Evolutionary conservation across 2,113 vertebrate genomes (phyloP).

Genomic region (Petroica traversi): DNA sequence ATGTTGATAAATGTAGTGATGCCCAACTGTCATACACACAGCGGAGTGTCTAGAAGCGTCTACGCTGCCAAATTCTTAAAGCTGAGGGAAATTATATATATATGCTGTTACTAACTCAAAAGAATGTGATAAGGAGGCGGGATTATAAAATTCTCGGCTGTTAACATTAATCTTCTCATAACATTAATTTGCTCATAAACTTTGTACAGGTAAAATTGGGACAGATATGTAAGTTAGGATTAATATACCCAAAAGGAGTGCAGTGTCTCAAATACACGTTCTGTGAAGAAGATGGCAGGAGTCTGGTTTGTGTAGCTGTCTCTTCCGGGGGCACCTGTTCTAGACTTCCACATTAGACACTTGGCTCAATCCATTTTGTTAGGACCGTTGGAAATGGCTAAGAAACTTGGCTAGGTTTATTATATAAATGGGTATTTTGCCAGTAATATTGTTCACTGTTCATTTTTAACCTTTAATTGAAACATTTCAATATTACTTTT

Average conservation of each 20-base stretch:
- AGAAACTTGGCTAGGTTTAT: not conserved
- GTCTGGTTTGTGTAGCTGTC: not conserved
- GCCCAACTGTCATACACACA: fast-evolving
- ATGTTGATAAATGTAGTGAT: not conserved
- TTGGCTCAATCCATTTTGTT: not conserved
- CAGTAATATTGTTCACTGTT: not conserved
- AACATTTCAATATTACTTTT: not conserved
- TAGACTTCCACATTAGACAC: not conserved
- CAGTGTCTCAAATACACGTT: not conserved
- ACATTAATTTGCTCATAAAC: not conserved
- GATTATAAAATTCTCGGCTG: not conserved
- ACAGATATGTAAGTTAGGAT: not conserved
- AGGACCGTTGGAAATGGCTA: not conserved
- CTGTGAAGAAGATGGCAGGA: not conserved
- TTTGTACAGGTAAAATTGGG: not conserved
- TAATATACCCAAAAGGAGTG: not conserved
- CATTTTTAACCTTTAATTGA: not conserved
- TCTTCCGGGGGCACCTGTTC: not conserved
- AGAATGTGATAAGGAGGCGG: not conserved
- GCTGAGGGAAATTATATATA: not conserved
- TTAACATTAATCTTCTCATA: not conserved
- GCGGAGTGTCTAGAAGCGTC: not conserved
- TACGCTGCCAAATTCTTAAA: not conserved
- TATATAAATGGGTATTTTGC: not conserved
- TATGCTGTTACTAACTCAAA: not conserved